These are phyloP conservation scores for Clavelina lepadiformis DNA, from an alignment of 23 tunicate genomes.

Conservation along the genomic window DNA sequence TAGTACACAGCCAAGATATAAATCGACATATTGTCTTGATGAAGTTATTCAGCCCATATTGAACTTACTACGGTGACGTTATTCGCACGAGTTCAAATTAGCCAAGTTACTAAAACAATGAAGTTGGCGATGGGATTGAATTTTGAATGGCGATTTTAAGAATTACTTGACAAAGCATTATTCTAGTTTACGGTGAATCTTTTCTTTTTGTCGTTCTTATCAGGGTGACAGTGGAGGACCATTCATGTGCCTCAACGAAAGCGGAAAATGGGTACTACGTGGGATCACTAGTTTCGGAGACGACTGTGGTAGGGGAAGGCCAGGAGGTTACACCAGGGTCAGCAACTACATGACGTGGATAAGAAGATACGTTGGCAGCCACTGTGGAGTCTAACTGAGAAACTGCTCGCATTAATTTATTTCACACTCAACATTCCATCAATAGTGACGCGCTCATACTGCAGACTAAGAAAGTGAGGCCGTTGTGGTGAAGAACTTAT, in stretches of 20 bases:
- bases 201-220: not conserved
- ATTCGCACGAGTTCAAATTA: too few relatives aligned
- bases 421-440: too few relatives aligned
- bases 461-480: too few relatives aligned
- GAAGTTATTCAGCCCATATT: too few relatives aligned
- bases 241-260: conserved; percentile 29
- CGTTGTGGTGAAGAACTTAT: too few relatives aligned
- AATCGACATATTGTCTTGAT: not conserved
- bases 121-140: too few relatives aligned
- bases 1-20: not conserved
- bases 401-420: too few relatives aligned
- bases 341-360: conserved; percentile 79
- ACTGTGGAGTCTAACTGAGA: conserved; percentile 26
- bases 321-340: conserved; percentile 93
- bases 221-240: conserved; percentile 99
- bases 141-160: too few relatives aligned
- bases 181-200: not conserved
- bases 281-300: conserved; percentile 92
- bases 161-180: too few relatives aligned
- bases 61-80: too few relatives aligned
- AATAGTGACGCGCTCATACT: too few relatives aligned
- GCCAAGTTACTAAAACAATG: too few relatives aligned
- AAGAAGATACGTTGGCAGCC: conserved; percentile 36
- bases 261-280: conserved; percentile 44
- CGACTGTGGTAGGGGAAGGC: conserved; percentile 53